These are phyloP conservation scores for Stichopus chloronotus DNA, from an alignment of 35 echinoderm and acorn worm genomes.

Conservation along the genomic window DNA sequence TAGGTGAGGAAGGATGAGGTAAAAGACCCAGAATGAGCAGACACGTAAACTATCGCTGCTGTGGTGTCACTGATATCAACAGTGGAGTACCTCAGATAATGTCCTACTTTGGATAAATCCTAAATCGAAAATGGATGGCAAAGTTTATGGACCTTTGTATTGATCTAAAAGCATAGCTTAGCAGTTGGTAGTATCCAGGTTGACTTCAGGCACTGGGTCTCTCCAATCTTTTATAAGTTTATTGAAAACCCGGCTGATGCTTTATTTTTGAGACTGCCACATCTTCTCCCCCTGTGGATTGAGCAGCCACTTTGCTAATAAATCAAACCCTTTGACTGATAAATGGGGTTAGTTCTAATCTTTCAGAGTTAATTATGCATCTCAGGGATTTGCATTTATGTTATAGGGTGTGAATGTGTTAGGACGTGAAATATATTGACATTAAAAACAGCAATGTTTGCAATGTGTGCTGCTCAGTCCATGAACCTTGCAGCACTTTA, in stretches of 20 bases:
- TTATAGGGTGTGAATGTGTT: background rate
- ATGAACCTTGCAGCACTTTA: too few relatives aligned
- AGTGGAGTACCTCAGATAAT: background rate
- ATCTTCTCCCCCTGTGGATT: background rate
- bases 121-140: background rate
- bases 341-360: background rate
- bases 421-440: too few relatives aligned
- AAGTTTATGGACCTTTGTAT: background rate
- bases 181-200: background rate
- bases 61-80: too few relatives aligned
- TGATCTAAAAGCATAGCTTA: background rate
- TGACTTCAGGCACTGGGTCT: background rate
- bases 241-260: background rate
- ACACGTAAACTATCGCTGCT: too few relatives aligned
- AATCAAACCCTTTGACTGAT: background rate
- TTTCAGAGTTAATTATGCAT: background rate
- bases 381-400: background rate
- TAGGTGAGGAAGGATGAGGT: too few relatives aligned
- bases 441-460: too few relatives aligned
- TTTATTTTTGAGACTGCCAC: background rate
- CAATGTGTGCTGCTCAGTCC: too few relatives aligned
- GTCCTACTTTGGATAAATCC: background rate
- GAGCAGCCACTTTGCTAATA: background rate
- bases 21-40: too few relatives aligned
- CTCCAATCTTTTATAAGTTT: background rate